Evolutionary conservation across 2,888 invertebrate species (phyloP), one percentile per base, ranked within the genome.

Genomic region (Eledona agricola): DNA sequence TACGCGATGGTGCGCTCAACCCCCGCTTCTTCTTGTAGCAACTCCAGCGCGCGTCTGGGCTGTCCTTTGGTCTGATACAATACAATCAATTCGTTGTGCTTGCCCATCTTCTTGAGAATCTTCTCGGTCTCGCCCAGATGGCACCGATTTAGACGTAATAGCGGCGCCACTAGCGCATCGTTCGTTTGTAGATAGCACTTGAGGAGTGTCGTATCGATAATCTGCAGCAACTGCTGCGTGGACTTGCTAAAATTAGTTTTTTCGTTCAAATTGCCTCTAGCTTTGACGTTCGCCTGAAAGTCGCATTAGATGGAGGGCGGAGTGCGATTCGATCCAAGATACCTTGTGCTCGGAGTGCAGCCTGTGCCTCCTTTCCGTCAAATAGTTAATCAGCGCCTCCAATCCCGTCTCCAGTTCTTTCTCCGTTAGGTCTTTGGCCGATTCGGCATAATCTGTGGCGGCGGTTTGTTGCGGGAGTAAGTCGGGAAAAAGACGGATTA

Each of bases 101-200:
- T 97, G 42, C 91, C 87, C 73, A 92, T 86, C 69, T 89, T 89
- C 58, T 89, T 84, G 19, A 99, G 78, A 1, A 92, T 91, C 67
- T 88, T 86, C 72, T 98, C 98, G 0, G 96, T 90, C 78, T 98
- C 98, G 43, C 92, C 93, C 10, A 97, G 77, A 61, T 96, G 93
- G 69, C 97, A 97, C 72, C 93, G 89, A 76, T 97, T 93, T 9
- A 94, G 79, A 1, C 98, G 85, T 13, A 99, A 79, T 6, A 99
- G 78, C 0, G 96, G 91, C 0, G 95, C 94, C 1, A 98, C 91
- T 38, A 96, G 79, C 0, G 94, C 94, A 77, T 98, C 96, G 73
- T 98, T 97, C 0, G 95, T 96, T 90, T 93, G 90, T 51, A 99
- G 81, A 78, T 98, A 99, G 72, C 98, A 98, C 76, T 98, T 98